These are phyloP conservation scores for Brachionus sp. DNA, from an alignment of 1,140 invertebrate genomes.

Conservation along the genomic window DNA sequence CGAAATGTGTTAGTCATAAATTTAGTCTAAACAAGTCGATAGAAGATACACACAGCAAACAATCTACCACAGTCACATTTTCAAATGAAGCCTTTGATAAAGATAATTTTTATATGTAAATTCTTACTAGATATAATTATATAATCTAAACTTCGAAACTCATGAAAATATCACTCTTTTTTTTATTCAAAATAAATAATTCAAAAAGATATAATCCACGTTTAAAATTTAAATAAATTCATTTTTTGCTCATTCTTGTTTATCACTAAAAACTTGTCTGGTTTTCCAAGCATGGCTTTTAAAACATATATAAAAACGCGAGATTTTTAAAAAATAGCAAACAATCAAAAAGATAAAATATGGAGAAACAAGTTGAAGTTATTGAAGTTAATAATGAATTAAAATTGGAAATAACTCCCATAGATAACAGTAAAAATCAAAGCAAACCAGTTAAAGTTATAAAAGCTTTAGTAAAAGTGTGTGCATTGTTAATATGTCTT, in stretches of 20 bases:
- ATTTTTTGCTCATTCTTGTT: neutral
- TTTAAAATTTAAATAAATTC: neutral
- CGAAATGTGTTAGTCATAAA: neutral
- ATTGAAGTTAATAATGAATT: neutral
- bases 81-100: slow-evolving; percentile 21
- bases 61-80: neutral
- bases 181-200: neutral
- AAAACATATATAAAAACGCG: slow-evolving; percentile 7
- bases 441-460: neutral
- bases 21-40: neutral
- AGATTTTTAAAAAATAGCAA: neutral
- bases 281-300: neutral
- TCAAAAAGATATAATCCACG: neutral
- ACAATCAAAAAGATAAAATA: neutral
- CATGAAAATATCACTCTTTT: slow-evolving; percentile 32
- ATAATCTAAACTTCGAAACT: neutral
- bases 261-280: neutral
- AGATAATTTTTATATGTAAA: neutral
- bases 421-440: neutral
- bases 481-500: neutral
- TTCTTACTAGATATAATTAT: neutral
- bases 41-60: neutral
- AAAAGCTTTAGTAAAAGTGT: slow-evolving; percentile 3
- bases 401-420: neutral
- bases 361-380: neutral